A percentile compares a stretch with the other conserved stretches of the same genome.
Conservation (phyloP, 2,113 vertebrate genomes). For the Echinops telfairi region DNA sequence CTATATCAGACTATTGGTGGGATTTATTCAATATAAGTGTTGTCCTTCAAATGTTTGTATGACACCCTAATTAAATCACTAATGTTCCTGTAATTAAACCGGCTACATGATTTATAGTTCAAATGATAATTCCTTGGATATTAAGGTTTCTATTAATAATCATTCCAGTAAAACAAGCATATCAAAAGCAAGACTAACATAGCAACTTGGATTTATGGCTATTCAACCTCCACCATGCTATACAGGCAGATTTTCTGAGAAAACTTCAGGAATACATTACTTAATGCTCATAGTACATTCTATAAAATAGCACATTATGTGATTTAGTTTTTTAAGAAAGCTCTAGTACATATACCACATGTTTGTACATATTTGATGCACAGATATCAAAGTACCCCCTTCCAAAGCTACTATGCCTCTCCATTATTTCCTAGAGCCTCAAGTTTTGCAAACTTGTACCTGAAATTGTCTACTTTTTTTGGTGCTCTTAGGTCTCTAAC, state of each 20-base stretch:
- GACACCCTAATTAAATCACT: conserved; percentile 18
- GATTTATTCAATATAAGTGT: not conserved
- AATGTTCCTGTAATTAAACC: not conserved
- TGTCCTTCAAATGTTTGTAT: not conserved
- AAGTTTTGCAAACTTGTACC: too few species aligned
- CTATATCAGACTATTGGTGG: not conserved
- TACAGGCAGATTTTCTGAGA: not conserved
- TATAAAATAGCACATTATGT: too few species aligned
- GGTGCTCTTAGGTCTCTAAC: too few species aligned
- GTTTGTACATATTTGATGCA: too few species aligned
- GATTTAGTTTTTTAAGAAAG: too few species aligned
- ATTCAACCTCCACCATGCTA: not conserved
- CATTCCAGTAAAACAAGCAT: not conserved
- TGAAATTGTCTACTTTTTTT: too few species aligned
- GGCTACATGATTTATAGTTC: conserved; percentile 18
- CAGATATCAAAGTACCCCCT: too few species aligned
- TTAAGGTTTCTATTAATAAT: not conserved
- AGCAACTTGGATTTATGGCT: not conserved
- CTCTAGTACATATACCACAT: too few species aligned
- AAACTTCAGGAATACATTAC: not conserved
- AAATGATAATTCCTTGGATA: not conserved
- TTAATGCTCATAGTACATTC: too few species aligned
- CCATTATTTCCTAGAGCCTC: too few species aligned
- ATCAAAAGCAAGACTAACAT: not conserved
- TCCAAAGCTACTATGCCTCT: too few species aligned